Conservation (phyloP, 2,113 vertebrate genomes). For the Passer domesticus region DNA sequence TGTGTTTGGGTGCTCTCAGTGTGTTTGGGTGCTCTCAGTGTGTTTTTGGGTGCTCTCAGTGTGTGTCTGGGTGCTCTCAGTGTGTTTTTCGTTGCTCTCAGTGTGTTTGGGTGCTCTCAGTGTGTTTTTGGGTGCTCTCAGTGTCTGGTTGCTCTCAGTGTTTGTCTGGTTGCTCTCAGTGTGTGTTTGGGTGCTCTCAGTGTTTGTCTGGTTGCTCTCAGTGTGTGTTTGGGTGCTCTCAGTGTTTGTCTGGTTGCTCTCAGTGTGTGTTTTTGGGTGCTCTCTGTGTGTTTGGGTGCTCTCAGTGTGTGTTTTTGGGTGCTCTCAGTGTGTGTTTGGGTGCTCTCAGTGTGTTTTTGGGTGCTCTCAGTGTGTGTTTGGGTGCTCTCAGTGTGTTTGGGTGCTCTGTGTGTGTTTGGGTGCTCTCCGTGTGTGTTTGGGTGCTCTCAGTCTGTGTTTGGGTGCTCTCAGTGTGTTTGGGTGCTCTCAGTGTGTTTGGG, state of each 20-base stretch:
- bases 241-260: background rate
- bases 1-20: background rate
- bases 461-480: background rate
- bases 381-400: background rate
- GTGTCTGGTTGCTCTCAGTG: background rate
- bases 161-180: background rate
- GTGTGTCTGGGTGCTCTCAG: too few relatives aligned
- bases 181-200: too few relatives aligned
- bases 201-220: background rate
- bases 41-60: background rate
- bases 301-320: too few relatives aligned
- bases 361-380: too few relatives aligned
- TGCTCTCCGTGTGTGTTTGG: background rate
- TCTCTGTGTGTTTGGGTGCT: background rate
- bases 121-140: background rate
- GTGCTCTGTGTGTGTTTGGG: background rate
- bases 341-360: background rate
- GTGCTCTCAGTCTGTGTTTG: too few relatives aligned
- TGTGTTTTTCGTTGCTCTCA: too few relatives aligned
- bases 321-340: background rate
- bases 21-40: background rate
- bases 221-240: too few relatives aligned
- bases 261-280: too few relatives aligned
- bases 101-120: background rate
- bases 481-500: background rate